Evolutionary conservation across 2,888 invertebrate genomes (phyloP), one percentile per base, ranked within the genome.

Genomic region (Macaria notata): DNA sequence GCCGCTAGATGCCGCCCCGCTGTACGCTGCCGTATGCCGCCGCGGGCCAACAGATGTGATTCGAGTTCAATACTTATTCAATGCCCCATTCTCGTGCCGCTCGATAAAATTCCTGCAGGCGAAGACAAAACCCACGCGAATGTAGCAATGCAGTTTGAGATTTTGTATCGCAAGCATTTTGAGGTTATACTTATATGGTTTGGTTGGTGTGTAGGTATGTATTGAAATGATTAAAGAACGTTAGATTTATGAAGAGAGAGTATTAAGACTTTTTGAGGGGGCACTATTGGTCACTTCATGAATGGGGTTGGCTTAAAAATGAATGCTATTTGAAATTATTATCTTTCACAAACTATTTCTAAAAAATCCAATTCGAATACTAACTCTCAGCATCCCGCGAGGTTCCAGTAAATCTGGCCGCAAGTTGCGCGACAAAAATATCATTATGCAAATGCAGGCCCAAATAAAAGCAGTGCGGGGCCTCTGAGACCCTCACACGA

Each of bases 401-500:
- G 75, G 71, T 72, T 56, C 62, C 75, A 76, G 79, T 88, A 86
- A 87, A 88, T 87, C 86, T 81, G 74, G 67, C 78, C 82, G 71
- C 81, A 78, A 84, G 78, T 82, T 76, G 78, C 76, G 83, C 86
- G 86, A 86, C 88, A 88, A 88, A 90, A 90, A 87, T 88, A 86
- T 88, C 85, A 88, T 88, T 89, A 90, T 84, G 84, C 78, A 83
- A 86, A 90, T 90, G 86, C 83, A 76, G 83, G 83, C 83, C 81
- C 85, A 84, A 87, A 88, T 89, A 87, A 88, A 82, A 72, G 69
- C 73, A 71, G 68, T 65, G 65, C 64, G 70, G 67, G 66, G 68
- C 70, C 71, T 69, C 49, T 9, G 51, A 43, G 51, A 39, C 50
- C 47, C 19, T 7, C 61, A 49, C 48, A 41, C 47, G 58, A 43